phyloP scores from a whole-genome alignment of 2,113 vertebrate genomes.

The Henicopernis longicauda region DNA sequence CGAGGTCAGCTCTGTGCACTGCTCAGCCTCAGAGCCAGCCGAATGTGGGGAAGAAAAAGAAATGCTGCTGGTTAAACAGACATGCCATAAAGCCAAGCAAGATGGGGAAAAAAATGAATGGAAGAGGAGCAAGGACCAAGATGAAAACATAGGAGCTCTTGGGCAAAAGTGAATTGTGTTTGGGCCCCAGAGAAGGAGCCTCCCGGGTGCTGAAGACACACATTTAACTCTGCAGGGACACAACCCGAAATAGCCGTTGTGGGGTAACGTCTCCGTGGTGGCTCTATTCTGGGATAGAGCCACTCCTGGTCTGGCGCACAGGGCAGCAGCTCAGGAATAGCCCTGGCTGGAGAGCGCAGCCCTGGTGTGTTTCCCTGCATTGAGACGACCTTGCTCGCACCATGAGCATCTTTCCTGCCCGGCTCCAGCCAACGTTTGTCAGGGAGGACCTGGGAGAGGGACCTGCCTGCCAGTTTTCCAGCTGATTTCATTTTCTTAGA shows the following conservation, averaged over 20 bases:
- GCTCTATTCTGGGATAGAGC: not conserved
- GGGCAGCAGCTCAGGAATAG: not conserved
- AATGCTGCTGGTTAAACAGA: not conserved
- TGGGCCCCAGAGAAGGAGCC: not conserved
- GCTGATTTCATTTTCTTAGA: slow-evolving; percentile 73
- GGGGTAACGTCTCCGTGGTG: accelerated
- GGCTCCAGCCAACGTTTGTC: not conserved
- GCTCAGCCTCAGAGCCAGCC: not conserved
- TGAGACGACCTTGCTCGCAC: accelerated
- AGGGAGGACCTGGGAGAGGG: not conserved
- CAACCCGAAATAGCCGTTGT: not conserved
- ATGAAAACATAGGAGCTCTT: not conserved
- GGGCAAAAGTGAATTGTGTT: not conserved
- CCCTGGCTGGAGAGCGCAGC: accelerated
- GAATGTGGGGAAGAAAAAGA: not conserved
- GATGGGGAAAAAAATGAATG: not conserved
- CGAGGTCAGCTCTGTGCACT: accelerated
- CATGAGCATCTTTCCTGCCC: not conserved
- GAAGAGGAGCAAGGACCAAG: not conserved
- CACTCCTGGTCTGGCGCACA: not conserved
- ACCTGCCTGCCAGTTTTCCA: slow-evolving; percentile 11
- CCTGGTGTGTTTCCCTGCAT: not conserved
- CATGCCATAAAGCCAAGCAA: not conserved
- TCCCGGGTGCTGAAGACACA: not conserved
- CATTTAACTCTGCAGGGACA: not conserved